These are phyloP conservation scores for Sesia apiformis DNA, from an alignment of 2,888 invertebrate genomes.

Conservation along the genomic window DNA sequence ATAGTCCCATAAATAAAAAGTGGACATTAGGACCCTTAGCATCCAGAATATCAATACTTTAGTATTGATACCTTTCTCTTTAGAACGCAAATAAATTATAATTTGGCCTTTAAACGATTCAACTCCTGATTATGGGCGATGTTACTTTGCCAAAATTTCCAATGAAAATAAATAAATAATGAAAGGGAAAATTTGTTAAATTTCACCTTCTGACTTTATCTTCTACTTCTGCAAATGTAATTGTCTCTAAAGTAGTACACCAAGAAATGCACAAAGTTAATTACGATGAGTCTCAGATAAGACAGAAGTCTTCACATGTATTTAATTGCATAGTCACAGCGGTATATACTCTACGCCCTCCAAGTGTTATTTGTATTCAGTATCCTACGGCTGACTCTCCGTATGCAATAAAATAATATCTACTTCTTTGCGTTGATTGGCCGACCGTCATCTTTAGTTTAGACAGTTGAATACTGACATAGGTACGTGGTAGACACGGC, in stretches of 20 bases:
- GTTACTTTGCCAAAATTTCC: too few species aligned
- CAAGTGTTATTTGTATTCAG: neutral
- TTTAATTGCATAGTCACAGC: neutral
- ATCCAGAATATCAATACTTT: too few species aligned
- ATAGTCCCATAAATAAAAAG: too few species aligned
- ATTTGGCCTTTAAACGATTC: too few species aligned
- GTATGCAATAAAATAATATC: neutral
- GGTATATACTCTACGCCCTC: neutral
- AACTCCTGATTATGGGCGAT: too few species aligned
- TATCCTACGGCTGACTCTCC: neutral
- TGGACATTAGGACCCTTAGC: too few species aligned
- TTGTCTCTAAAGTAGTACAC: neutral
- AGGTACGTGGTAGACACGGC: neutral
- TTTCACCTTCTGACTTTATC: too few species aligned
- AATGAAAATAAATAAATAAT: too few species aligned
- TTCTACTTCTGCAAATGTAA: too few species aligned
- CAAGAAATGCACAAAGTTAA: neutral
- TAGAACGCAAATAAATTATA: too few species aligned
- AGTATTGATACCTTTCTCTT: too few species aligned
- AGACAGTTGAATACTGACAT: neutral
- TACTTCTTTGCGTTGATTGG: neutral
- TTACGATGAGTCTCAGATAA: neutral
- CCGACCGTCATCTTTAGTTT: neutral
- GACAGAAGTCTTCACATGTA: neutral
- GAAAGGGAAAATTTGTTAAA: too few species aligned